Base-by-base conservation (phyloP, 2,113 vertebrate species). In the Sialia sialis region DNA sequence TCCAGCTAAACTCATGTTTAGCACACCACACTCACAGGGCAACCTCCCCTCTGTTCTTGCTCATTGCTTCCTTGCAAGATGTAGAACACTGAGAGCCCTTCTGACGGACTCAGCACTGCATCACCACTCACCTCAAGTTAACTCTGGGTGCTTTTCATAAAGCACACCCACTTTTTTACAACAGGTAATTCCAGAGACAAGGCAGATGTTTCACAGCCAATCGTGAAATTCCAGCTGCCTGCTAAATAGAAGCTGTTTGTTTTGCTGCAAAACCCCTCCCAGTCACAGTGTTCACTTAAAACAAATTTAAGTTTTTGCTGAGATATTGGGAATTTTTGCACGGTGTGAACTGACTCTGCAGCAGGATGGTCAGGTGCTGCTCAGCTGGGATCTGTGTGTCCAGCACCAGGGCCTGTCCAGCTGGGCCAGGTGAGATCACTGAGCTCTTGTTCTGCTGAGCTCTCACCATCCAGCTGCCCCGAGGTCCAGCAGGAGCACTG, bases 261-360 rank as follows among this genome's bases (percentile, higher is more conserved):
- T 48, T 64, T 76, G 14, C 54, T 36, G 83, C 69, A 34, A 30
- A 76, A 54, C n/a, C 38, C 60, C 25, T 59, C 25, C 9, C 3
- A 4, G 27, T 9, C 48, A 72, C 39, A 19, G 23, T 19, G 43
- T 4, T 62, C 70, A 29, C 55, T 69, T 87, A 3, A 17, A 81
- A 58, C 22, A 36, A 69, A 48, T 39, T 13, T 39, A 39, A 39
- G 39, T 39, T 39, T 39, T 39, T 39, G 43, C 46, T 13, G 52
- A 38, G 34, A 36, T 23, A 11, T 0, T 32, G 41, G 46, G 22
- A 25, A 34, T 32, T 68, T 49, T 14, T 39, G 19, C 54, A 13
- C 0, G 2, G 11, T 9, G 3, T 70, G 43, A 86, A 62, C 0
- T 34, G 38, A 20, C 83, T 66, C 32, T 38, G 20, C 55, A 86